These are phyloP conservation scores for Schlechtendalia chinensis DNA, from an alignment of 1,140 invertebrate species.

Conservation along the genomic window DNA sequence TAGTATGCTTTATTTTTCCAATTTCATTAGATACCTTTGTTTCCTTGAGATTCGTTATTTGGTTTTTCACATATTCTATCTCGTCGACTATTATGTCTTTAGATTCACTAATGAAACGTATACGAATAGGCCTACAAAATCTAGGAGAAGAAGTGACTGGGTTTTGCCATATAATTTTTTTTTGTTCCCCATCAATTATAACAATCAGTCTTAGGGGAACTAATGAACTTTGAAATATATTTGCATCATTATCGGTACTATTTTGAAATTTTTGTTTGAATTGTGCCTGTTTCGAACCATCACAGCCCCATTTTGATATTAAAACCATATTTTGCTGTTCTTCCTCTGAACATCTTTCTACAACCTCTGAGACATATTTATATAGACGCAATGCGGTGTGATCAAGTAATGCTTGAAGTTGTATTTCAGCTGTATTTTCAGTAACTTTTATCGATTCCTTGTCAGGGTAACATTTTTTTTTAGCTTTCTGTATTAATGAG, in stretches of 20 bases:
- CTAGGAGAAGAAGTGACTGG: too few species aligned
- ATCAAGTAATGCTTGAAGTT: not conserved
- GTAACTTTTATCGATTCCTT: not conserved
- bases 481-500: not conserved
- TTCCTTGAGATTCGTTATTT: too few species aligned
- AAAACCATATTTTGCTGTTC: not conserved
- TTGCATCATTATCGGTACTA: too few species aligned
- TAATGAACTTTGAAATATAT: not conserved
- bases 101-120: too few species aligned
- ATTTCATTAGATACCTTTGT: too few species aligned
- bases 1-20: too few species aligned
- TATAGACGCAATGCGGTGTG: not conserved
- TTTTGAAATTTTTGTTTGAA: not conserved
- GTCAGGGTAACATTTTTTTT: not conserved
- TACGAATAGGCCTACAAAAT: too few species aligned
- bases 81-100: too few species aligned
- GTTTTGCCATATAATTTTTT: too few species aligned
- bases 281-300: not conserved
- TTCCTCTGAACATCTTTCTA: not conserved
- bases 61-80: too few species aligned
- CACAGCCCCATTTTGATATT: not conserved
- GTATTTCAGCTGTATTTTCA: not conserved
- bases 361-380: not conserved
- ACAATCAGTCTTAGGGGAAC: not conserved
- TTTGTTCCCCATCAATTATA: not conserved